Conservation (phyloP, 2,888 invertebrate species). For the Euzetes globulus region DNA sequence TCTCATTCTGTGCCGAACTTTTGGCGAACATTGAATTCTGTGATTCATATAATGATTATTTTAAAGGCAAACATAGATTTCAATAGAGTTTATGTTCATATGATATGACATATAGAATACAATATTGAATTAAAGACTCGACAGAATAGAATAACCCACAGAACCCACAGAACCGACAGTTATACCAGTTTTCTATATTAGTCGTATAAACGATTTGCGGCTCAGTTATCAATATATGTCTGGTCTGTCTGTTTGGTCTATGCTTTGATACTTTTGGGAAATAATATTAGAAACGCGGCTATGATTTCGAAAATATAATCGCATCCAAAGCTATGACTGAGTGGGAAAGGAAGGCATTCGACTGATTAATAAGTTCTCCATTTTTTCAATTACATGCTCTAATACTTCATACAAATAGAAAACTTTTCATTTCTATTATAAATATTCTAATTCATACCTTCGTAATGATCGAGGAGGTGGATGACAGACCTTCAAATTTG, state of each 20-base stretch:
- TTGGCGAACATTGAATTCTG: no score
- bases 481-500: no score
- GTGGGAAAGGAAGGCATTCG: background rate
- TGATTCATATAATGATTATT: no score
- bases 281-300: background rate
- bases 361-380: slow-evolving; percentile 7
- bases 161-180: no score
- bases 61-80: no score
- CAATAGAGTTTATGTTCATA: no score
- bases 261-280: slow-evolving; percentile 10
- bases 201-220: background rate
- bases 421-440: background rate
- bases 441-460: background rate
- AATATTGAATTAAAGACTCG: no score
- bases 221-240: background rate
- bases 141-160: no score
- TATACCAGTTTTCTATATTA: background rate
- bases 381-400: background rate
- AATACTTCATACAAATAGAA: background rate
- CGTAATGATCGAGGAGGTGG: no score
- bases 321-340: background rate
- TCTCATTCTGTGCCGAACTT: no score
- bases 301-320: slow-evolving; percentile 7
- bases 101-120: no score
- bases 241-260: background rate